phyloP scores from a whole-genome alignment of 2,888 invertebrate genomes.

The Hirtodrosophila alboralis region DNA sequence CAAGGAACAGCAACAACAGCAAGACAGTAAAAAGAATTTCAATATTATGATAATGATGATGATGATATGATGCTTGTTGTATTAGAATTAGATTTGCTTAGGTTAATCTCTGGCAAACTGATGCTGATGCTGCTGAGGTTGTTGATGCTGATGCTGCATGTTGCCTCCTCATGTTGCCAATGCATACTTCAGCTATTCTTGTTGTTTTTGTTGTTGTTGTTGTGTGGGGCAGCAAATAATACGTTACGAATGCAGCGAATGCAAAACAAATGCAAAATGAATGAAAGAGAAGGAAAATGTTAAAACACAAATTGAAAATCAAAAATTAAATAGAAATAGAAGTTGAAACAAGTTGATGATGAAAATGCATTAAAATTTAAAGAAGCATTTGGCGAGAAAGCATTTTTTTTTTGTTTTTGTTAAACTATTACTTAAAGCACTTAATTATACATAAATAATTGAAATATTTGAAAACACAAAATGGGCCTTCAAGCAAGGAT shows the following conservation, averaged over 20 bases:
- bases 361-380: conserved; percentile 6
- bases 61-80: conserved; percentile 24
- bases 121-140: neutral
- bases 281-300: conserved; percentile 55
- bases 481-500: conserved; percentile 39
- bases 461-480: conserved; percentile 23
- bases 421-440: conserved; percentile 30
- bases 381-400: conserved; percentile 44
- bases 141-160: conserved; percentile 41
- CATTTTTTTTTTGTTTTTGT: no score
- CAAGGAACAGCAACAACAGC: conserved; percentile 28
- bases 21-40: conserved; percentile 23
- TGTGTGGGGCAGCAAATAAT: conserved; percentile 50
- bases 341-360: conserved; percentile 18
- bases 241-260: conserved; percentile 58
- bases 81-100: conserved; percentile 16
- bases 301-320: conserved; percentile 20
- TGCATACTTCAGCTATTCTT: conserved; percentile 42
- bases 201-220: conserved; percentile 14
- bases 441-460: neutral
- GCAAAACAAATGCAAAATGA: conserved; percentile 53
- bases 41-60: conserved; percentile 5
- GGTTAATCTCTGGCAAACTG: conserved; percentile 14
- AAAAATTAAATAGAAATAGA: conserved; percentile 22
- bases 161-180: conserved; percentile 46